Evolutionary conservation across 2,113 vertebrate species (phyloP).

Genomic region (Ciconia boyciana): DNA sequence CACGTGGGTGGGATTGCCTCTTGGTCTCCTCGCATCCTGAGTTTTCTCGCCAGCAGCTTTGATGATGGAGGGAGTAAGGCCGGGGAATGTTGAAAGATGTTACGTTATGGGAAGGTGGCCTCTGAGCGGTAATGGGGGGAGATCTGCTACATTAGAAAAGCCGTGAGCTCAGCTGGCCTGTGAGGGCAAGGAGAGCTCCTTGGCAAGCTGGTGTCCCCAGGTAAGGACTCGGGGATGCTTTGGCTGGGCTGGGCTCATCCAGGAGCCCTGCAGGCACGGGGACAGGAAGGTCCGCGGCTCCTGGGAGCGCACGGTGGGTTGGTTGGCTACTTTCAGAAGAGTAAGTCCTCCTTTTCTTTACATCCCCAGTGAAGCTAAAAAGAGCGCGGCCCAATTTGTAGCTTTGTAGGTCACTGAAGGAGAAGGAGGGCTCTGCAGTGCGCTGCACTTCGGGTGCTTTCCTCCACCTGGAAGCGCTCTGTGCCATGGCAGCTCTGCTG

Average conservation of each 20-base stretch:
- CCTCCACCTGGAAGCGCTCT: not conserved
- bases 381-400: not conserved
- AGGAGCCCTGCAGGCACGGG: not conserved
- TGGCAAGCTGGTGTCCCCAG: not conserved
- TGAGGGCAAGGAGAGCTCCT: not conserved
- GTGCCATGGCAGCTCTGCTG: not conserved
- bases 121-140: not conserved
- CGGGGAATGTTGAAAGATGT: not conserved
- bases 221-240: not conserved
- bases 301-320: not conserved
- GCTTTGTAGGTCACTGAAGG: slow-evolving; percentile 49
- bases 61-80: not conserved
- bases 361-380: not conserved
- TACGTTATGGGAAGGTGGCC: not conserved
- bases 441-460: not conserved
- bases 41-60: not conserved
- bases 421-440: slow-evolving; percentile 3
- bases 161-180: not conserved
- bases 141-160: not conserved
- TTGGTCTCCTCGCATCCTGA: not conserved
- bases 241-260: not conserved
- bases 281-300: not conserved
- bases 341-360: not conserved
- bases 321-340: not conserved
- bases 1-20: not conserved